Conservation (phyloP, 2,113 vertebrate species). For the Poicephalus gulielmi region DNA sequence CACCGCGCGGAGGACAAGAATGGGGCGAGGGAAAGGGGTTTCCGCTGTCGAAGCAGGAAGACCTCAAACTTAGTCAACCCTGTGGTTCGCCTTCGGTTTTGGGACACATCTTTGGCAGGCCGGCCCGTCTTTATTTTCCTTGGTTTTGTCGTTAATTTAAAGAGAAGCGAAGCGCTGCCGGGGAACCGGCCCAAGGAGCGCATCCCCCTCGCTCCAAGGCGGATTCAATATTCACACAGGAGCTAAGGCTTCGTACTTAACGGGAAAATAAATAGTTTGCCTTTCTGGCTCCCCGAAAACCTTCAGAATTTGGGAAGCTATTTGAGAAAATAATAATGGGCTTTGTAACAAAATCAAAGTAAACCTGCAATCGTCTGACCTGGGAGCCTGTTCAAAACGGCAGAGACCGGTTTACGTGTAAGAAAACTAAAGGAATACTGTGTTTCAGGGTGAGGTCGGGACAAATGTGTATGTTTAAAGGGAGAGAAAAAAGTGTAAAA, state of each 20-base stretch:
- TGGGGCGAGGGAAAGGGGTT: neutral
- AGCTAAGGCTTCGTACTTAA: neutral
- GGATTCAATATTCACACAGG: neutral
- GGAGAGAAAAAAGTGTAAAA: fast-evolving
- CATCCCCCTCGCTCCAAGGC: neutral
- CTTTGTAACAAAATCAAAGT: neutral
- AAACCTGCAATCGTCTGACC: neutral
- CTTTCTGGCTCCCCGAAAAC: neutral
- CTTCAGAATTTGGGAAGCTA: neutral
- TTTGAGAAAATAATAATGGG: neutral
- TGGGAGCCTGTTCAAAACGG: neutral
- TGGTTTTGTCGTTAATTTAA: neutral
- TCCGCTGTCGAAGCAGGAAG: neutral
- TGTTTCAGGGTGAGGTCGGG: neutral
- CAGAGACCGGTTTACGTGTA: neutral
- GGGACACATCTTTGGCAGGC: neutral
- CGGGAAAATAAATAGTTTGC: neutral
- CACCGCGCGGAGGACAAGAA: no score
- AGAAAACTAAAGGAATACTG: neutral
- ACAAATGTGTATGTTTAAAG: neutral
- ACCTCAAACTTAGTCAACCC: neutral
- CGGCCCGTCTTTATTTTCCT: neutral
- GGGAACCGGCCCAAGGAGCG: neutral
- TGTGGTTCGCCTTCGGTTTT: neutral
- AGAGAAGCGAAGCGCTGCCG: neutral